These are phyloP conservation scores for Brienomyrus brachyistius DNA, from an alignment of 2,113 vertebrate species.

Conservation along the genomic window DNA sequence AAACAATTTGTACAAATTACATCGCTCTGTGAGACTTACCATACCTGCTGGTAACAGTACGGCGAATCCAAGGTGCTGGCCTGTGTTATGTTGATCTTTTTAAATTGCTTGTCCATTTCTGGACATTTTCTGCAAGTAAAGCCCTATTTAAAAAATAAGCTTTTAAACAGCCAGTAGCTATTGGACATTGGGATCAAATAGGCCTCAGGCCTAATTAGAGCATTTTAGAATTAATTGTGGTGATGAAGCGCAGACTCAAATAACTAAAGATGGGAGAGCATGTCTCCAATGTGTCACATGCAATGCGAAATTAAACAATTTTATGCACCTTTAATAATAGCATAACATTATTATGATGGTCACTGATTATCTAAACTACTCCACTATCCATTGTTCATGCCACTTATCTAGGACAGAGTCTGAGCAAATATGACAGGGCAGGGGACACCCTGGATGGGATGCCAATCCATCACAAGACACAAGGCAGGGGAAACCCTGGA, in stretches of 20 bases:
- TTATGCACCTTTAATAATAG: background rate
- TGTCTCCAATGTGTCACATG: background rate
- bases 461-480: background rate
- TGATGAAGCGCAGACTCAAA: background rate
- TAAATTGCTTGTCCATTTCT: background rate
- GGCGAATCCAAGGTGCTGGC: background rate
- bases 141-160: background rate
- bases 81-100: background rate
- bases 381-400: background rate
- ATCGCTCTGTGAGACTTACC: background rate
- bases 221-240: conserved; percentile 25
- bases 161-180: conserved; percentile 7
- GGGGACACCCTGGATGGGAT: background rate
- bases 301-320: background rate
- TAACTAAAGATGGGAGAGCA: background rate
- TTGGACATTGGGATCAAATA: conserved; percentile 30
- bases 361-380: background rate
- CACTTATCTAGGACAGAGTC: background rate
- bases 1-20: background rate
- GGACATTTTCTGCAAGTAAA: background rate
- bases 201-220: conserved; percentile 23
- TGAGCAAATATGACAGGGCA: background rate
- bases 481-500: background rate
- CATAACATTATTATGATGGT: background rate
- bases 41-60: background rate